A percentile compares a stretch with the other conserved stretches of the same genome.
These are phyloP conservation scores for Ferdinandea cuprea DNA, from an alignment of 2,888 invertebrate species.

Conservation along the genomic window DNA sequence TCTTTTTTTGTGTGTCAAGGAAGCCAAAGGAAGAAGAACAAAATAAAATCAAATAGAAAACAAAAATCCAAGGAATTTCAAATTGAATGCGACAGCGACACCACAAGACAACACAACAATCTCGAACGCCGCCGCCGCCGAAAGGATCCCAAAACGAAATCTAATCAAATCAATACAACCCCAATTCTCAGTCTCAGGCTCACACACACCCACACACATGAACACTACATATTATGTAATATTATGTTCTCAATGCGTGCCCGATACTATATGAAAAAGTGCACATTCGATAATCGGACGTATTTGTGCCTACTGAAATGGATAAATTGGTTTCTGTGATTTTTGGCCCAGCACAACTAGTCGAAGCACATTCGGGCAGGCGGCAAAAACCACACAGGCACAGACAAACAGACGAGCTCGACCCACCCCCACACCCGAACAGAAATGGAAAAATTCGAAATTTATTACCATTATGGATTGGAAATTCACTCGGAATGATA, in stretches of 20 bases:
- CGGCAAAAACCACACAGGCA: constrained; percentile 20
- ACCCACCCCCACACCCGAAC: constrained; percentile 24
- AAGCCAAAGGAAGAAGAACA: background rate
- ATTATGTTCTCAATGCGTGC: constrained; percentile 37
- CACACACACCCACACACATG: background rate
- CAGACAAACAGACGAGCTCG: constrained; percentile 14
- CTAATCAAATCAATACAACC: constrained; percentile 70
- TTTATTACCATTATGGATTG: constrained; percentile 75
- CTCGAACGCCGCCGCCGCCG: constrained; percentile 22
- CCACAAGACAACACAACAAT: constrained; percentile 44
- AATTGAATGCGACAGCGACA: constrained; percentile 70
- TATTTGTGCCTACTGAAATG: constrained; percentile 70
- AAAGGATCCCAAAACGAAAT: constrained; percentile 67
- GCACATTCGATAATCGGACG: constrained; percentile 55
- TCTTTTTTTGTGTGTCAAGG: too few species aligned
- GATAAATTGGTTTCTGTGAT: constrained; percentile 74
- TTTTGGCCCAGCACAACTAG: constrained; percentile 53
- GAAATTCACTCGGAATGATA: constrained; percentile 76
- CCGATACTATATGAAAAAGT: background rate
- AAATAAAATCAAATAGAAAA: background rate
- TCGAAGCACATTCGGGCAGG: constrained; percentile 26
- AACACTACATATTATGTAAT: background rate
- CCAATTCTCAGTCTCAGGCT: background rate
- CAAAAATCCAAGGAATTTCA: constrained; percentile 59
- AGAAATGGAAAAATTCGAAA: constrained; percentile 69